These are phyloP conservation scores for Clarias laeviceps DNA, from an alignment of 2,797 vertebrate species.

Conservation along the genomic window DNA sequence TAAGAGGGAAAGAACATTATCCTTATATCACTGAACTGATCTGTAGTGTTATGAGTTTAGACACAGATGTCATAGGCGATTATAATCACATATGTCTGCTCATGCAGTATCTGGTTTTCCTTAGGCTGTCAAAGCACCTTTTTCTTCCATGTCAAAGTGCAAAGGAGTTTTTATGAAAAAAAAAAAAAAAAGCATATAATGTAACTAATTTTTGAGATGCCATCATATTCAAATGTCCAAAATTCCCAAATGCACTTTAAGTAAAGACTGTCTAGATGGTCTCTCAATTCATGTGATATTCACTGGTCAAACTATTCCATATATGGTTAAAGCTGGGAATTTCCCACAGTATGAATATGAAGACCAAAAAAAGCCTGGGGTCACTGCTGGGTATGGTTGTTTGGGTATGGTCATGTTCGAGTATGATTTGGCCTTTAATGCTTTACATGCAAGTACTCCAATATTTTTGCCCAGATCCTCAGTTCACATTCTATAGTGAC, in stretches of 20 bases:
- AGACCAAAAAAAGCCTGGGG: constrained; percentile 43
- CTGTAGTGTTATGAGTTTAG: constrained; percentile 30
- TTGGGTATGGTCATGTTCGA: constrained; percentile 39
- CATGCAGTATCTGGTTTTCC: constrained; percentile 6
- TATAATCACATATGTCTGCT: not conserved
- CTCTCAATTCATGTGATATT: constrained; percentile 34
- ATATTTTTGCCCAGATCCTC: constrained; percentile 7
- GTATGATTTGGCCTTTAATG: constrained; percentile 38
- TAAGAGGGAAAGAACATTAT: not conserved
- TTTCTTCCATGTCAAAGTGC: not conserved
- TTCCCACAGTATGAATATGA: constrained; percentile 54
- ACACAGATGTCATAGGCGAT: constrained; percentile 23
- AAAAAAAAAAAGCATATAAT: not conserved
- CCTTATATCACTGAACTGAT: constrained; percentile 9
- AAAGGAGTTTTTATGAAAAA: constrained; percentile 1
- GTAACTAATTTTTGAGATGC: constrained; percentile 10
- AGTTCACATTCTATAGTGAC: constrained; percentile 40
- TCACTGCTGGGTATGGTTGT: constrained; percentile 29
- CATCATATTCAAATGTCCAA: not conserved
- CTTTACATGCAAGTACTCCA: constrained; percentile 15
- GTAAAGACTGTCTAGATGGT: constrained; percentile 10
- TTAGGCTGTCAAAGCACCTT: not conserved
- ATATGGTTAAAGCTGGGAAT: constrained; percentile 47
- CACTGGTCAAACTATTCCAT: constrained; percentile 41
- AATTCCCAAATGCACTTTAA: constrained; percentile 31